Evolutionary conservation across 2,888 invertebrate genomes (phyloP).

Genomic region (Drosophila bunnanda): DNA sequence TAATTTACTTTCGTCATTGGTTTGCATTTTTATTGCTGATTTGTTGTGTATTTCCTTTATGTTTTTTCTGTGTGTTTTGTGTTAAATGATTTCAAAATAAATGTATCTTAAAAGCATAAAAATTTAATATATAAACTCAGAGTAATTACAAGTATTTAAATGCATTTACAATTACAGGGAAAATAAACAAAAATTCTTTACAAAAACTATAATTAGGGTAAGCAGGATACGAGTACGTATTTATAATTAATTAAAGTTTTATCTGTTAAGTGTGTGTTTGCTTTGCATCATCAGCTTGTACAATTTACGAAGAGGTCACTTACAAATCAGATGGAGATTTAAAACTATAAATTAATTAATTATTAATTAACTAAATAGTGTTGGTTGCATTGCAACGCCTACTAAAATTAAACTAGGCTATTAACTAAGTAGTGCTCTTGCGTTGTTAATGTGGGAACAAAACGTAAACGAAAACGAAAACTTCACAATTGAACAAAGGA

Average conservation of each 20-base stretch:
- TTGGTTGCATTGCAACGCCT: constrained; percentile 63
- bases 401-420: constrained; percentile 63
- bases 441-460: constrained; percentile 11
- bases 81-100: constrained; percentile 57
- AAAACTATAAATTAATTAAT: too few species aligned
- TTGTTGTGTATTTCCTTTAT: constrained; percentile 52
- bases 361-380: constrained; percentile 48
- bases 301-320: constrained; percentile 40
- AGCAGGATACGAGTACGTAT: constrained; percentile 12
- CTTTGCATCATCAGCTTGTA: constrained; percentile 45
- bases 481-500: constrained; percentile 32
- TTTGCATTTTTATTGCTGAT: constrained; percentile 54
- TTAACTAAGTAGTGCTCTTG: constrained; percentile 39
- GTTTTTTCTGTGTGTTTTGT: constrained; percentile 34
- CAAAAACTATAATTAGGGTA: constrained; percentile 10
- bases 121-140: constrained; percentile 52
- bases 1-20: constrained; percentile 26
- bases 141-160: constrained; percentile 74
- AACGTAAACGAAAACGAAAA: constrained; percentile 37
- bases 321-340: constrained; percentile 29
- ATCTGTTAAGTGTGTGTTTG: constrained; percentile 17
- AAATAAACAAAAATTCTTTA: constrained; percentile 27
- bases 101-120: constrained; percentile 72
- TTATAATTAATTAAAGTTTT: constrained; percentile 8
- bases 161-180: constrained; percentile 64